These are phyloP conservation scores for Polydesmus complanatus DNA, from an alignment of 2,888 invertebrate genomes.

Conservation along the genomic window DNA sequence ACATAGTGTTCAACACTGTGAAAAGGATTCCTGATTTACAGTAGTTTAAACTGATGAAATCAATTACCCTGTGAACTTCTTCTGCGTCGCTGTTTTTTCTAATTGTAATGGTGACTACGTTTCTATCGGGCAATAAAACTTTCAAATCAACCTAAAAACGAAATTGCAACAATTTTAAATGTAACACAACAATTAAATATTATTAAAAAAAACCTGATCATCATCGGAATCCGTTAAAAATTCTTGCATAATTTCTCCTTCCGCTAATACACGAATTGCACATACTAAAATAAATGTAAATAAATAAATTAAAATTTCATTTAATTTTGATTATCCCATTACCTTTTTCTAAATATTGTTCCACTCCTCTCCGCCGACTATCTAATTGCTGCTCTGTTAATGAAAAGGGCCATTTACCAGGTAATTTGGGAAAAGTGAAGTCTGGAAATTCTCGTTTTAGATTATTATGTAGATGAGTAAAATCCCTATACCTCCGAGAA, in stretches of 20 bases:
- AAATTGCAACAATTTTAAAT: conserved; percentile 28
- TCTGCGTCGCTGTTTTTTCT: conserved; percentile 78
- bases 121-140: conserved; percentile 77
- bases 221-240: conserved; percentile 79
- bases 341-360: conserved; percentile 89
- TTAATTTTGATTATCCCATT: neutral
- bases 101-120: conserved; percentile 74
- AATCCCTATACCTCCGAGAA: conserved; percentile 90
- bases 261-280: conserved; percentile 93
- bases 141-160: conserved; percentile 45
- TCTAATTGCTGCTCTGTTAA: conserved; percentile 96
- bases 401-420: conserved; percentile 96
- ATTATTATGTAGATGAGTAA: conserved; percentile 71
- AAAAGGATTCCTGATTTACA: no score
- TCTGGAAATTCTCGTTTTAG: conserved; percentile 88
- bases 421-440: conserved; percentile 91
- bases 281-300: conserved; percentile 47
- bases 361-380: conserved; percentile 79
- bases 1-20: no score
- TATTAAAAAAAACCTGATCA: conserved; percentile 12
- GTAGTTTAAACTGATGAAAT: no score
- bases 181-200: neutral
- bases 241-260: conserved; percentile 92
- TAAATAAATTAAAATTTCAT: neutral
- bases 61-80: conserved; percentile 63